Percentiles rank a stretch among this genome's conserved stretches.
These are phyloP conservation scores for Scaptomyza reducta DNA, from an alignment of 2,888 invertebrate species.

Conservation along the genomic window DNA sequence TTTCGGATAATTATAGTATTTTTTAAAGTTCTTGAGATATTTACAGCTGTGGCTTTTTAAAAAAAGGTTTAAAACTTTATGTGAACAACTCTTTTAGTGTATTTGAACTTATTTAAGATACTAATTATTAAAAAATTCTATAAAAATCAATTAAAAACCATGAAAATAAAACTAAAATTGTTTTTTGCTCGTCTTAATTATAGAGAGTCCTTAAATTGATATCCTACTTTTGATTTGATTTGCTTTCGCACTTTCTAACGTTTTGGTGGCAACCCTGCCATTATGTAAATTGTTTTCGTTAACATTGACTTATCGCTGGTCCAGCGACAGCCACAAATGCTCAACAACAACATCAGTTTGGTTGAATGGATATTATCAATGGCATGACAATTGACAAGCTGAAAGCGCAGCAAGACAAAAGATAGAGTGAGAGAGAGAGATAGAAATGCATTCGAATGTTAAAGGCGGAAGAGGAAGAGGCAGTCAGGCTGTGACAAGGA, in stretches of 20 bases:
- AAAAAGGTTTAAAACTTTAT: too few species aligned
- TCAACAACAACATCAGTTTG: slow-evolving; percentile 26
- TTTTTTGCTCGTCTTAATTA: too few species aligned
- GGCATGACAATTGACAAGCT: slow-evolving; percentile 40
- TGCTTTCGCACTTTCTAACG: background rate
- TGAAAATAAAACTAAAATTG: too few species aligned
- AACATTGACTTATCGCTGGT: slow-evolving; percentile 15
- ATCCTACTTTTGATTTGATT: background rate
- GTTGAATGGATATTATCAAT: slow-evolving; percentile 53
- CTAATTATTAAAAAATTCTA: too few species aligned
- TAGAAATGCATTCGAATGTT: slow-evolving; percentile 58
- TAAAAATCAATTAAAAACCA: too few species aligned
- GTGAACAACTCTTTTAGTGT: too few species aligned
- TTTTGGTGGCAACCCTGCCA: background rate
- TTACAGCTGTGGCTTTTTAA: too few species aligned
- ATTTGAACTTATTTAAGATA: too few species aligned
- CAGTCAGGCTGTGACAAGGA: slow-evolving; percentile 18
- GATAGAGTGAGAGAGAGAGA: slow-evolving; percentile 2
- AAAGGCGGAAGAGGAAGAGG: slow-evolving; percentile 40
- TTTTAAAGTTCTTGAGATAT: too few species aligned
- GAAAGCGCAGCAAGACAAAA: slow-evolving; percentile 11
- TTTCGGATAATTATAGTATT: too few species aligned
- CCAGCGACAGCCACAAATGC: slow-evolving; percentile 7
- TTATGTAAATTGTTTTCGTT: slow-evolving; percentile 3
- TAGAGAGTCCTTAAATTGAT: background rate